phyloP scores from a whole-genome alignment of 2,888 invertebrate species.

The Gari tellinella region DNA sequence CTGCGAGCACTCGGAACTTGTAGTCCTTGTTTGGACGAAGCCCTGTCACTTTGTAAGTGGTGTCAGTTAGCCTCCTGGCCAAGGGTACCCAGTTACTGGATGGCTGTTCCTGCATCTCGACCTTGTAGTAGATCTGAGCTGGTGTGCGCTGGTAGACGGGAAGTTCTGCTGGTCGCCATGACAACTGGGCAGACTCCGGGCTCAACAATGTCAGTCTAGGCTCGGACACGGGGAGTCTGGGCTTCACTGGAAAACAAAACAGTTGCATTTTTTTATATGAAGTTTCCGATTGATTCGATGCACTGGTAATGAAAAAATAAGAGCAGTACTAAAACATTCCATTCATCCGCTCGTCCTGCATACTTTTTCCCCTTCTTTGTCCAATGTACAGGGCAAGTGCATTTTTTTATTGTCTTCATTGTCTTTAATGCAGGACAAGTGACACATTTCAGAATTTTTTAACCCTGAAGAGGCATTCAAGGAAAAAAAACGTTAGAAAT shows the following conservation, averaged over 20 bases:
- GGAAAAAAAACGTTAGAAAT: no score
- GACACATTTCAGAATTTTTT: no score
- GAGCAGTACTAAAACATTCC: no score
- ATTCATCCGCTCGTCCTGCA: no score
- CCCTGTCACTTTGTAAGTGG: constrained; percentile 71
- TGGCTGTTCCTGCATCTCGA: constrained; percentile 74
- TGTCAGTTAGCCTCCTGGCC: constrained; percentile 68
- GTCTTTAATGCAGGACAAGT: no score
- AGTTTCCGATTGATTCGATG: no score
- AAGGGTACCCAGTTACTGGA: constrained; percentile 86
- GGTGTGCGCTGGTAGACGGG: constrained; percentile 69
- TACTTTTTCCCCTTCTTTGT: no score
- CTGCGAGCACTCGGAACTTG: constrained; percentile 96
- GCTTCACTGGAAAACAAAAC: constrained; percentile 64
- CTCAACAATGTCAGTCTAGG: constrained; percentile 68
- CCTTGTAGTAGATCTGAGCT: constrained; percentile 71
- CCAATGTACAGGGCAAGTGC: no score
- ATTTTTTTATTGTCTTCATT: no score
- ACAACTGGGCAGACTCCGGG: constrained; percentile 71
- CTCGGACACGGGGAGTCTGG: constrained; percentile 69
- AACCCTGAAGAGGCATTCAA: no score
- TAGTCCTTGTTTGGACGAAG: constrained; percentile 89
- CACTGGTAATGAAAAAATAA: no score
- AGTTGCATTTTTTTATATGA: no score
- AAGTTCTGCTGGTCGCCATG: constrained; percentile 77